Evolutionary conservation across 2,113 vertebrate genomes (phyloP), one percentile per base, ranked within the genome.

Genomic region (Ammodramus savannarum): DNA sequence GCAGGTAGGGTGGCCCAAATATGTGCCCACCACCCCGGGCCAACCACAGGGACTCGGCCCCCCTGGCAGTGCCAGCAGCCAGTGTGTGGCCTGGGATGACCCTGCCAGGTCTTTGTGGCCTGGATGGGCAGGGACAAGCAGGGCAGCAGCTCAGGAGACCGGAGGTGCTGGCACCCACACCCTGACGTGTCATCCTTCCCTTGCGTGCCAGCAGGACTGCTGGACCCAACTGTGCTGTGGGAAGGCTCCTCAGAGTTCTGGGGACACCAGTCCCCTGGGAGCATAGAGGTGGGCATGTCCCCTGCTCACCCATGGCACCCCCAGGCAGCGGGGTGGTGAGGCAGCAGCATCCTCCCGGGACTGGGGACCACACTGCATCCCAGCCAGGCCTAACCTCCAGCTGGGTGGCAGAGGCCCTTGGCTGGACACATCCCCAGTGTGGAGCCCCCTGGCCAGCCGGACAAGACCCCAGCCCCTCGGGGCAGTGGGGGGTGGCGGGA

Each of bases 351-450:
- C 46, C 51, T 66, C 29, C 23, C 0, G 0, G 46, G 9, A 3
- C 0, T 6, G 8, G 46, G 21, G 51, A 80, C 55, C 6, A 1
- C 1, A 1, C 18, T 1, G 7, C 29, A 34, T 59, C 81, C 55
- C 4, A 1, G 29, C 67, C 75, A 69, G 29, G 27, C 49, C 75
- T 41, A 3, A 0, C n/a, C 21, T 82, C 7, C 23, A 68, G 12
- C 14, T 0, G 3, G 46, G 14, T 79, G 89, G 51, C 57, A 59
- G 46, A 1, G 0, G 55, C 61, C 10, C 18, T 49, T 17, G 34
- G 48, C 48, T 9, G 9, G 43, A 54, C 3, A 1, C 2, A 34
- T 31, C 21, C 27, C 23, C 31, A 26, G 0, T 4, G 13, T 41
- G 27, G 49, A 72, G 13, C 14, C 32, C 38, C 71, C 39, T 6